Conservation (phyloP, 2,113 vertebrate genomes). For the Boulengerochromis microlepis region DNA sequence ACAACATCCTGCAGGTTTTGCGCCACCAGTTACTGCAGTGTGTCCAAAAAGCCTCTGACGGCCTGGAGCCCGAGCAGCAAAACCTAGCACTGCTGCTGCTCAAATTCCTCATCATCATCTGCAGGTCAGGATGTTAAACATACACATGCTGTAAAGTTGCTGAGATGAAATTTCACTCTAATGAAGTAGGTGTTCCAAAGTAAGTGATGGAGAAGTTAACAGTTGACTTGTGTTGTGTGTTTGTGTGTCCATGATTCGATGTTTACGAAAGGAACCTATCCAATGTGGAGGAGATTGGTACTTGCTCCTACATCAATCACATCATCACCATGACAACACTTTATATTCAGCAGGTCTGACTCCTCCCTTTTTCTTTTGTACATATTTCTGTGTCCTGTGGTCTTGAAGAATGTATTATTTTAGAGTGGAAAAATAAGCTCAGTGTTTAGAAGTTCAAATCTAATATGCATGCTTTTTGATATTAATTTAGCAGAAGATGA, state of each 20-base stretch:
- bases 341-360: conserved; percentile 90
- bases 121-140: conserved; percentile 78
- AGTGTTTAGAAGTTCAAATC: not conserved
- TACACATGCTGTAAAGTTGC: not conserved
- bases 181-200: not conserved
- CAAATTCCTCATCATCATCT: conserved; percentile 95
- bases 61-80: conserved; percentile 91
- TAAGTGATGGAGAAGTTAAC: not conserved
- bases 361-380: not conserved
- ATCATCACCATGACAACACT: conserved; percentile 97
- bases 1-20: conserved; percentile 95
- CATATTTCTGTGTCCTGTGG: not conserved
- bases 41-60: conserved; percentile 92
- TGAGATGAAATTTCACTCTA: not conserved
- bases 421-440: not conserved
- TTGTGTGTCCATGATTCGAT: not conserved
- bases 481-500: not conserved
- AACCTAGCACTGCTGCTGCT: conserved; percentile 86
- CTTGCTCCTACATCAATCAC: conserved; percentile 96
- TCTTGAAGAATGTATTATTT: not conserved
- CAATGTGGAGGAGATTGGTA: conserved; percentile 97
- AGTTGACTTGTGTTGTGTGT: not conserved
- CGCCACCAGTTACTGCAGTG: conserved; percentile 91
- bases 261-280: conserved; percentile 83
- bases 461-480: not conserved